These are phyloP conservation scores for Crossaster papposus DNA, from an alignment of 53 echinoderm and acorn worm species.

Conservation along the genomic window DNA sequence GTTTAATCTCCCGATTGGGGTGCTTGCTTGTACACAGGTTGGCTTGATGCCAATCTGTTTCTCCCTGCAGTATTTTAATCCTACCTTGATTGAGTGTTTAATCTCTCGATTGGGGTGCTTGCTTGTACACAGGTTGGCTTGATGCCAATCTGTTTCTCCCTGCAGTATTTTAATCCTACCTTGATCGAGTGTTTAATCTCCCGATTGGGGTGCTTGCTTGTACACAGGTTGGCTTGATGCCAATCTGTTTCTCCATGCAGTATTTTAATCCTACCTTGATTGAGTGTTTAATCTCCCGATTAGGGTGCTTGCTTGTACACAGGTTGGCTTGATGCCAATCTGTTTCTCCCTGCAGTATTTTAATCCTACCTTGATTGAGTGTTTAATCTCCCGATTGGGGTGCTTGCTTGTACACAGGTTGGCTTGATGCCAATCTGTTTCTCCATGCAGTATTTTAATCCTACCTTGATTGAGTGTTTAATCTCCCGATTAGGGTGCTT, in stretches of 20 bases:
- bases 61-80: constrained; percentile 78
- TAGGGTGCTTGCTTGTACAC: constrained; percentile 84
- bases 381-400: constrained; percentile 82
- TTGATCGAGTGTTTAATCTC: constrained; percentile 86
- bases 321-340: constrained; percentile 84
- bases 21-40: constrained; percentile 85
- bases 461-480: constrained; percentile 82
- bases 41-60: constrained; percentile 85
- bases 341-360: constrained; percentile 73
- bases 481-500: constrained; percentile 82
- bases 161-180: constrained; percentile 79
- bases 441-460: constrained; percentile 78
- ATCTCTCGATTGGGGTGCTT: constrained; percentile 82
- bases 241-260: constrained; percentile 79
- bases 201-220: constrained; percentile 77
- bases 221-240: constrained; percentile 84
- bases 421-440: constrained; percentile 85
- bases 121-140: constrained; percentile 76
- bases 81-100: constrained; percentile 82
- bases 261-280: no score
- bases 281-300: constrained; percentile 83
- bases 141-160: constrained; percentile 89
- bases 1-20: constrained; percentile 82
- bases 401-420: constrained; percentile 85
- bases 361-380: no score